Base-by-base conservation (phyloP, 1,140 invertebrate species). In the Musca domestica region DNA sequence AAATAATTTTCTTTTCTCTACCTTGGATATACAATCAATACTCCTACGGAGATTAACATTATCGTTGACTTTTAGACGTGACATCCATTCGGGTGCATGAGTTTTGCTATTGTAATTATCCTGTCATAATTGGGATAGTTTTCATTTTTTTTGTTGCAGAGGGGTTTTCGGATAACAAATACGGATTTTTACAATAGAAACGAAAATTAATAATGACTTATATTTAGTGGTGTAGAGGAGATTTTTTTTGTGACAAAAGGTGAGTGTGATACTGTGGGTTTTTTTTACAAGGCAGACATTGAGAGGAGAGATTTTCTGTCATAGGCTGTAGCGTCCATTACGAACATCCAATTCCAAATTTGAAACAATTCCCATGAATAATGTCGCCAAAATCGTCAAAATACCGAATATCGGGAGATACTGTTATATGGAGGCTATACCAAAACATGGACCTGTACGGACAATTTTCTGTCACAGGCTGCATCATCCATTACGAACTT, bases 21-120 rank as follows among this genome's bases (percentile, higher is more conserved):
- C 87, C 75, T 88, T 88, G 46, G 86, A 85, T 72, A 90, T 89
- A 72, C 88, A 90, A 76, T 90, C 89, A 61, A 87, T 89, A 67
- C 89, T 90, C 70, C 86, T 84, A 77, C 88, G 88, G 23, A 88
- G 80, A 47, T 85, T 81, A 14, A 83, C 71, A 67, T 85, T 84
- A 34, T 85, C 85, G 30, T 81, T 80, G 81, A 81, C 84, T 80
- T 82, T 85, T 74, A 89, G 80, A 73, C 83, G 84, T 67, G 85
- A 82, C 46, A 87, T 86, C 88, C 88, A 89, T 74, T 90, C 88
- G 9, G 87, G 83, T 56, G 87, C 88, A 17, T 88, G 88, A 63
- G 87, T 85, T 74, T 80, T 80, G 56, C 73, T 74, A 64, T 73
- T 72, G 70, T 74, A 73, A 72, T 80, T 80, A 67, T 80, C 78